Evolutionary conservation across 2,113 vertebrate species (phyloP).

Genomic region (Ameiurus melas): DNA sequence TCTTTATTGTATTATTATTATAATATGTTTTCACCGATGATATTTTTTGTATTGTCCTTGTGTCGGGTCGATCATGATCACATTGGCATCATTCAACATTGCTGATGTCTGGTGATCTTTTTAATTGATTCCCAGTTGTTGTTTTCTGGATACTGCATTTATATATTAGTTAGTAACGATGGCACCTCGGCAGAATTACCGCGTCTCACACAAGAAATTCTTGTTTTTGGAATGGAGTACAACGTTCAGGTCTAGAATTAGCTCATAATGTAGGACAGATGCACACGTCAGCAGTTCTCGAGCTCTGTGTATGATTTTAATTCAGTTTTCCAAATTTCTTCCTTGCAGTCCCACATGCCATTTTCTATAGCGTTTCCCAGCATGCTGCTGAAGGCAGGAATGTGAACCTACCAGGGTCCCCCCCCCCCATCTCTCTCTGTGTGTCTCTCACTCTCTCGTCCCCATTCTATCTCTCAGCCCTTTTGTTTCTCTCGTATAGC

Average conservation of each 20-base stretch:
- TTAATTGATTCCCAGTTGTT: background rate
- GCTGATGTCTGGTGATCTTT: background rate
- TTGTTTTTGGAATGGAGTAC: background rate
- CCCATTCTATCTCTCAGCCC: background rate
- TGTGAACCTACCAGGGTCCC: slow-evolving; percentile 9
- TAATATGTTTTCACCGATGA: background rate
- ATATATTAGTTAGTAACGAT: background rate
- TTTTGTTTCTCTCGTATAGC: background rate
- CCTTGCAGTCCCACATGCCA: background rate
- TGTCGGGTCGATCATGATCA: background rate
- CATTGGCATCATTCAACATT: background rate
- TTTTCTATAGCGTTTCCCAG: slow-evolving; percentile 16
- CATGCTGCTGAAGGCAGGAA: slow-evolving; percentile 16
- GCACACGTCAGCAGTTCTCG: background rate
- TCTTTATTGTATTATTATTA: no score
- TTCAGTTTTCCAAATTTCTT: background rate
- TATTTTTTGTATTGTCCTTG: background rate
- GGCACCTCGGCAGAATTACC: background rate
- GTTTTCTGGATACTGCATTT: no score
- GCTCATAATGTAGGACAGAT: background rate
- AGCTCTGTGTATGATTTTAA: background rate
- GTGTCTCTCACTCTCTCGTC: background rate
- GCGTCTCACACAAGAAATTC: background rate
- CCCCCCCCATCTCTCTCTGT: background rate
- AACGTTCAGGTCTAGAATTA: background rate